Base-by-base conservation (phyloP, 2,888 invertebrate genomes). In the Morpho deidamia region DNA sequence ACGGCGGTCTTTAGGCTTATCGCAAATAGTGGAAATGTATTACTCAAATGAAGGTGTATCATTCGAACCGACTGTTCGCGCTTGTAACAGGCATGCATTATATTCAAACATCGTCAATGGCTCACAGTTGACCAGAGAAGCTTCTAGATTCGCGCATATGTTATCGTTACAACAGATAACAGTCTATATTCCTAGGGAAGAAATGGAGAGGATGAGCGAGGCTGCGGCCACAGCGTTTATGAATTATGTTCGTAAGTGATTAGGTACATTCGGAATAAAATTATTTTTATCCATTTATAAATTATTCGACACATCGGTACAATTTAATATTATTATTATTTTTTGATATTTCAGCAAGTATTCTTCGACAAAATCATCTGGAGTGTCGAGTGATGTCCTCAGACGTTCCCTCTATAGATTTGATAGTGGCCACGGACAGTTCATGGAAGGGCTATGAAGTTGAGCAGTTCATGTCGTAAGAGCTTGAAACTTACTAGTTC, bases 21-120 rank as follows among this genome's bases (percentile, higher is more conserved):
- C 93, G 1, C 93, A 93, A 79, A 70, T 93, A 10, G 73, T 94
- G 42, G 92, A 93, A 58, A 93, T 93, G 93, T 94, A 93, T 71
- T 94, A 94, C 67, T 93, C 93, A 0, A 81, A 91, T 59, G 86
- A 90, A 54, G 93, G 93, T 0, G 81, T 92, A 1, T 89, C 91
- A 0, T 92, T 92, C 64, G 86, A 92, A 23, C 73, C 81, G 0
- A 76, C 77, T 35, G 83, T 92, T n/a, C 90, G 84, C 66, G 93
- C 92, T 2, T 93, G 93, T 62, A 89, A 91, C 59, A 80, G 93
- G 52, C 83, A 83, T 32, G 66, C 74, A 0, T 76, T 90, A 41
- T 90, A 91, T 65, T 71, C 74, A 12, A 77, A 76, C 33, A 63
- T 91, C 39, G 72, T 90, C 38, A 76, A 81, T 38, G 75, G 71